Evolutionary conservation across 2,797 vertebrate genomes (phyloP), one percentile per base, ranked within the genome.

Genomic region (Sternarchorhynchus goeldii): DNA sequence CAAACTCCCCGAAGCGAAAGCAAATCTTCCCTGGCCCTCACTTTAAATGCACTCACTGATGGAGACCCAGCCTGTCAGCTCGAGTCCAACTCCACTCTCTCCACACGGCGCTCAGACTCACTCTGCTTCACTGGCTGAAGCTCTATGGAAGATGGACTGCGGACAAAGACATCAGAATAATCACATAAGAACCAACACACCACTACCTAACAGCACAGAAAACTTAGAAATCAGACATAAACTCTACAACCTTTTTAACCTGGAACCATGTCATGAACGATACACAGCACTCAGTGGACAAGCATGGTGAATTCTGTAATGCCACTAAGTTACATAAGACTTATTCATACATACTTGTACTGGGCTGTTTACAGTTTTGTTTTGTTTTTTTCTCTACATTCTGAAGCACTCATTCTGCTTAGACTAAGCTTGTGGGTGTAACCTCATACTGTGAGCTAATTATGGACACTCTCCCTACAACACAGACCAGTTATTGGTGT

Each of bases 121-220:
- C 83, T 91, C 89, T 85, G 87, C 89, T 91, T 89, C 88, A 82
- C 88, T 92, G 89, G 93, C 93, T 92, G 92, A 88, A 86, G 91
- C 89, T 86, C 88, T 88, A 88, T 90, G 92, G 71, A 91, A 90
- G 82, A 50, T 2, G 88, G 84, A 91, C 86, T 88, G 87, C 90
- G 91, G 92, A 88, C 80, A 86, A 92, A 91, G 89, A 88, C 87
- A 90, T 81, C 81, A 78, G 78, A 89, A 91, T 92, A 91, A 92
- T 92, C 90, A 90, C 88, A 87, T 83, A 89, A 82, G 57, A 81
- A 67, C 87, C 88, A 83, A 86, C 84, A 79, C 86, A 70, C 66
- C 60, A 87, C 82, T 80, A 82, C 86, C 91, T n/a, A 72, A 76
- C 78, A 84, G 76, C 86, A 80, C 81, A 79, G 77, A 81, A 84